Conservation (phyloP, 2,797 vertebrate species). For the Sebastes hopkinsi region DNA sequence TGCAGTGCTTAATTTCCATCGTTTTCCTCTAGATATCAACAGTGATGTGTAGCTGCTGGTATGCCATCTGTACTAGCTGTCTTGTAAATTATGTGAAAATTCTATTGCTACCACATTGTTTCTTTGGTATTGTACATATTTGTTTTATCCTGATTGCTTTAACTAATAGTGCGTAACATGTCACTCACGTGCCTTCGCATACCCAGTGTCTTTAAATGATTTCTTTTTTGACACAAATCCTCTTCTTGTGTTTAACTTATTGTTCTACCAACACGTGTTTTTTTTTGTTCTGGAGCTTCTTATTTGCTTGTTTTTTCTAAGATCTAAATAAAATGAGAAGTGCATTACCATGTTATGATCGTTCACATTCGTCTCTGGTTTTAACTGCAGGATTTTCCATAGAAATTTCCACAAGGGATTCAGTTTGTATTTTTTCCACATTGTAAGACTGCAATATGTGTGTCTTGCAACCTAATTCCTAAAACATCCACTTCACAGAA, state of each 20-base stretch:
- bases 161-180: conserved; percentile 48
- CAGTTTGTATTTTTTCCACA: conserved; percentile 11
- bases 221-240: conserved; percentile 49
- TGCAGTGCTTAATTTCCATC: conserved; percentile 10
- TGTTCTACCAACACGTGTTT: conserved; percentile 61
- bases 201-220: conserved; percentile 42
- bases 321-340: conserved; percentile 75
- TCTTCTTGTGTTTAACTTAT: conserved; percentile 78
- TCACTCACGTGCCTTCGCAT: conserved; percentile 46
- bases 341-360: conserved; percentile 26
- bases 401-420: conserved; percentile 1
- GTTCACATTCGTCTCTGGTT: conserved; percentile 32
- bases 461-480: conserved; percentile 23
- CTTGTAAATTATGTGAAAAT: conserved; percentile 80
- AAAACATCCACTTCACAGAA: conserved; percentile 23
- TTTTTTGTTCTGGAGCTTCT: conserved; percentile 55
- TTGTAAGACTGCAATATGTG: conserved; percentile 2
- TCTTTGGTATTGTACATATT: conserved; percentile 76
- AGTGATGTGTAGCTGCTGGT: conserved; percentile 44
- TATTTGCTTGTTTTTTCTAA: conserved; percentile 52
- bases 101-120: conserved; percentile 49
- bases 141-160: conserved; percentile 58
- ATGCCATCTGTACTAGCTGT: conserved; percentile 28
- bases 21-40: conserved; percentile 1
- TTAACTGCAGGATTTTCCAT: conserved; percentile 9